Evolutionary conservation across 92 coral and sea anemone genomes (phyloP).

Genomic region (Epizoanthus scotinus): DNA sequence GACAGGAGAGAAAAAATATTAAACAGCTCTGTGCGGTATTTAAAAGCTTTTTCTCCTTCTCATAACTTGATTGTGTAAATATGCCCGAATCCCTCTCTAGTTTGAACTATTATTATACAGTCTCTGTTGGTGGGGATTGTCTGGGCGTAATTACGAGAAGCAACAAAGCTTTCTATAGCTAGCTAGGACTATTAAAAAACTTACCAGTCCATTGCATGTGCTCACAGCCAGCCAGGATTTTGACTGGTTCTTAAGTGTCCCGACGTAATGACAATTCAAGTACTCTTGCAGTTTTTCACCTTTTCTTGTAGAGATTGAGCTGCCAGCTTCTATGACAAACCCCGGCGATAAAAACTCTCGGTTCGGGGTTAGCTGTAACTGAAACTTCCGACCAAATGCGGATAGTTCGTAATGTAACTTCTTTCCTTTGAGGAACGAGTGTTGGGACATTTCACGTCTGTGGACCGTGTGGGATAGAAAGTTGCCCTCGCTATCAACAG

Average conservation of each 20-base stretch:
- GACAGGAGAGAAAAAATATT: no score
- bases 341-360: slow-evolving; percentile 70
- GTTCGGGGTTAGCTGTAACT: slow-evolving; percentile 64
- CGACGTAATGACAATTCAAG: slow-evolving; percentile 79
- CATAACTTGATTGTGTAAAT: slow-evolving; percentile 22
- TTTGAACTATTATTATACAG: neutral
- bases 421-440: slow-evolving; percentile 25
- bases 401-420: slow-evolving; percentile 71
- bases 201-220: slow-evolving; percentile 91
- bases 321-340: slow-evolving; percentile 63
- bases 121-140: slow-evolving; percentile 25
- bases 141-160: slow-evolving; percentile 12
- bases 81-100: slow-evolving; percentile 20
- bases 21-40: no score
- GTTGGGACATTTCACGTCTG: slow-evolving; percentile 1
- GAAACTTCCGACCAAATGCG: slow-evolving; percentile 69
- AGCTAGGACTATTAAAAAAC: slow-evolving; percentile 16
- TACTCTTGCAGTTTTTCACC: slow-evolving; percentile 46
- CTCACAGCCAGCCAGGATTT: slow-evolving; percentile 78
- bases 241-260: slow-evolving; percentile 77
- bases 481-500: slow-evolving; percentile 66
- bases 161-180: neutral
- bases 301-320: slow-evolving; percentile 44
- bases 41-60: neutral
- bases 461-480: slow-evolving; percentile 74